phyloP scores from a whole-genome alignment of 2,888 invertebrate genomes.

The Pterobdella sp. region DNA sequence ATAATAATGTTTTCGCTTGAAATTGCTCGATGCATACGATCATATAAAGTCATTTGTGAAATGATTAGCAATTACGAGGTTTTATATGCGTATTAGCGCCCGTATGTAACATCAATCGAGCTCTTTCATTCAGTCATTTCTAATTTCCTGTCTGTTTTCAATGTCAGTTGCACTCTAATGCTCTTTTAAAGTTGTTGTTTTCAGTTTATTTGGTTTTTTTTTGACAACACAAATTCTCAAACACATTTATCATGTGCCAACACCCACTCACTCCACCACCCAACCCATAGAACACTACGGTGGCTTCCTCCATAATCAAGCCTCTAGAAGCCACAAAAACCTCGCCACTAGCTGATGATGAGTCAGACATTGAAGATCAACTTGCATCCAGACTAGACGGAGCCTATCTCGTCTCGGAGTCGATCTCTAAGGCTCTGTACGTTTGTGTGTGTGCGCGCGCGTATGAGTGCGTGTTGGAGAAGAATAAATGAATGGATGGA shows the following conservation, averaged over 20 bases:
- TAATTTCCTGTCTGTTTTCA: no score
- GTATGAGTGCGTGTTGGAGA: neutral
- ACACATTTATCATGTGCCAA: neutral
- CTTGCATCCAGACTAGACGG: slow-evolving; percentile 65
- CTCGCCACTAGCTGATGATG: slow-evolving; percentile 10
- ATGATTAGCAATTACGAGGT: no score
- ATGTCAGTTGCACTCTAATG: no score
- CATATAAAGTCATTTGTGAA: no score
- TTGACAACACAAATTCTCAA: neutral
- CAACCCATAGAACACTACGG: neutral
- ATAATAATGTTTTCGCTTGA: no score
- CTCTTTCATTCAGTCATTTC: no score
- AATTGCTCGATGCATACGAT: no score
- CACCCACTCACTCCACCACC: slow-evolving; percentile 3
- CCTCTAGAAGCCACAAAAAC: slow-evolving; percentile 4
- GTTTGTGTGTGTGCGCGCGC: neutral
- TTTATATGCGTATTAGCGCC: no score
- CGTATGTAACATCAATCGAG: no score
- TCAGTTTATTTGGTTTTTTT: no score
- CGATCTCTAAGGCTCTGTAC: slow-evolving; percentile 6
- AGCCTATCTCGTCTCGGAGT: slow-evolving; percentile 82
- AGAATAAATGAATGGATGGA: neutral
- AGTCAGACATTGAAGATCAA: slow-evolving; percentile 40
- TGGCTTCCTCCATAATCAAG: neutral
- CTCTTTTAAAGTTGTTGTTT: no score